These are phyloP conservation scores for Drosophila cracens DNA, from an alignment of 2,888 invertebrate species.

Conservation along the genomic window DNA sequence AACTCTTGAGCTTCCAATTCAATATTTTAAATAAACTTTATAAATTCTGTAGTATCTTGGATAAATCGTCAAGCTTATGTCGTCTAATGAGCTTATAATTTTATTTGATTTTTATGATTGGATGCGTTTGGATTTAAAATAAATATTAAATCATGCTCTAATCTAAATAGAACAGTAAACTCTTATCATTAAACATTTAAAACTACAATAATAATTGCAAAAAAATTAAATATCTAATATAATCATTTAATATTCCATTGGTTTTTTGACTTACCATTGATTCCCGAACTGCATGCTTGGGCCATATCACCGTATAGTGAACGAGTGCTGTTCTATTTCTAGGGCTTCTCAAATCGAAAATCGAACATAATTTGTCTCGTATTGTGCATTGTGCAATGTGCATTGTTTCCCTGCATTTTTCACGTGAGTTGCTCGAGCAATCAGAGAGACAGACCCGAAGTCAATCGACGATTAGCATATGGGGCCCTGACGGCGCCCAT, in stretches of 20 bases:
- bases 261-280: slow-evolving; percentile 3
- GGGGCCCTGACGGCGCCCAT: slow-evolving; percentile 58
- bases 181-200: background rate
- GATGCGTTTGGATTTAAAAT: background rate
- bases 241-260: background rate
- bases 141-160: background rate
- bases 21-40: background rate
- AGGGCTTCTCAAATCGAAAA: slow-evolving; percentile 70
- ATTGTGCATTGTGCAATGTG: slow-evolving; percentile 40
- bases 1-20: background rate
- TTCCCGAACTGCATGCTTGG: background rate
- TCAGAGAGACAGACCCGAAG: slow-evolving; percentile 46
- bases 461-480: slow-evolving; percentile 67
- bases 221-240: background rate
- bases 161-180: background rate
- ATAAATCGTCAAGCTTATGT: background rate
- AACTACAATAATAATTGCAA: background rate
- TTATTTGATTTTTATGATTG: background rate
- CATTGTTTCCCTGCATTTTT: slow-evolving; percentile 46
- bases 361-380: slow-evolving; percentile 64
- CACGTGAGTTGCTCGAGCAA: slow-evolving; percentile 51
- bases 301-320: slow-evolving; percentile 36
- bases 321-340: slow-evolving; percentile 39
- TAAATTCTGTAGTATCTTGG: background rate
- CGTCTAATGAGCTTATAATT: background rate